Base-by-base conservation (phyloP, 2,113 vertebrate species). In the Istiophorus platypterus region DNA sequence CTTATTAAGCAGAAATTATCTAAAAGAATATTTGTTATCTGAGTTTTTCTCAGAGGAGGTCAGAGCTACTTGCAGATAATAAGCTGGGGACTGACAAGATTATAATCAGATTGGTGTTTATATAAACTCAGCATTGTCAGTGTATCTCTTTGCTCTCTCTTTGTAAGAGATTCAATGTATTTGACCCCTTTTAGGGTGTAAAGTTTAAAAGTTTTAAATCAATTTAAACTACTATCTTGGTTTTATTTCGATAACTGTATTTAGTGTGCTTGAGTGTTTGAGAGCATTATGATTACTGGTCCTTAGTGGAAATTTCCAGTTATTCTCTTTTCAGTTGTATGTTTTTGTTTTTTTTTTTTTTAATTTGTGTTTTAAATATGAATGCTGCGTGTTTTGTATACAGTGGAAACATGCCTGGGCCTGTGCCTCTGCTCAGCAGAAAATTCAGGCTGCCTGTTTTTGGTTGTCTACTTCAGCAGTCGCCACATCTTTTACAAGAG, bases 141-240 rank as follows among this genome's bases (percentile, higher is more conserved):
- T 72, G 66, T 74, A 6, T 86, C n/a, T 72, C 34, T 39, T 77
- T 72, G 64, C 72, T 78, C 85, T 90, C 92, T 95, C 94, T 95
- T 94, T 94, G 88, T 95, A 94, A 95, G 94, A 95, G 93, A 93
- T 77, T 57, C 14, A 58, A 85, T 84, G 51, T 69, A 77, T 92
- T 93, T 86, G 58, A 89, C 90, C 93, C 91, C 37, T 84, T 84
- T 84, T 71, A 62, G 90, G 93, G 92, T 82, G 80, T 88, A 57
- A 74, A 71, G 29, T 64, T 17, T 34, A 72, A 87, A 54, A 34
- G 9, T 76, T 89, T 88, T 69, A 64, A 42, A 78, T 91, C 70
- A 11, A 63, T 84, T 86, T 59, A 86, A 81, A 71, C 41, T 52
- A 66, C 42, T 70, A 31, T 34, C 68, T 74, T 37, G n/a, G 41